phyloP scores from a whole-genome alignment of 1,140 invertebrate species.

The Asobara japonica region DNA sequence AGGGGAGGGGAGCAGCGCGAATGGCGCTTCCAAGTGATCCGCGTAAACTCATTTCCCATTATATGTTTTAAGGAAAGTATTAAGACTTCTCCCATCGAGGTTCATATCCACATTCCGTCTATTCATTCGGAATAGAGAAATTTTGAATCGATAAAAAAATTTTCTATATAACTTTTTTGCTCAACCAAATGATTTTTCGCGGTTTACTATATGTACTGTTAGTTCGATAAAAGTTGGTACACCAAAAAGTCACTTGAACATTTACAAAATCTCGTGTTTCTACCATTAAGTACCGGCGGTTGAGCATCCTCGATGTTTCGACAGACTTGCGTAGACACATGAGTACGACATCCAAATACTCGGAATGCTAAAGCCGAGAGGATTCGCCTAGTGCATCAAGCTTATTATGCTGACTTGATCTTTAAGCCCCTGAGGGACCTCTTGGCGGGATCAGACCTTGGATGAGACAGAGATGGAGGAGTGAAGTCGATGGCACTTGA shows the following conservation, averaged over 20 bases:
- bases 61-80: no score
- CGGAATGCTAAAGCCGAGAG: slow-evolving; percentile 3
- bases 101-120: no score
- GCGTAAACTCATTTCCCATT: no score
- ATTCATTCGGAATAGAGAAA: no score
- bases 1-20: no score
- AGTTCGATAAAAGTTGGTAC: not conserved
- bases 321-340: slow-evolving; percentile 1
- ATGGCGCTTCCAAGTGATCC: no score
- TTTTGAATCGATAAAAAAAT: no score
- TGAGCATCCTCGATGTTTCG: not conserved
- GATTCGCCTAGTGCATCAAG: slow-evolving; percentile 45
- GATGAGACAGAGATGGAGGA: slow-evolving; percentile 36
- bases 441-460: not conserved
- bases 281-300: not conserved
- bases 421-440: slow-evolving; percentile 20
- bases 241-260: not conserved
- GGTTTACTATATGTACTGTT: not conserved
- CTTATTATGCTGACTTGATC: slow-evolving; percentile 53
- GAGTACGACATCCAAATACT: slow-evolving; percentile 11
- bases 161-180: no score
- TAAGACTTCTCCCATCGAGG: no score
- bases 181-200: no score
- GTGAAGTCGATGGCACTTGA: slow-evolving; percentile 55
- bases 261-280: not conserved